Percentiles rank a stretch among this genome's conserved stretches.
phyloP scores from a whole-genome alignment of 1,140 invertebrate species.

The Drosophila bifasciata region DNA sequence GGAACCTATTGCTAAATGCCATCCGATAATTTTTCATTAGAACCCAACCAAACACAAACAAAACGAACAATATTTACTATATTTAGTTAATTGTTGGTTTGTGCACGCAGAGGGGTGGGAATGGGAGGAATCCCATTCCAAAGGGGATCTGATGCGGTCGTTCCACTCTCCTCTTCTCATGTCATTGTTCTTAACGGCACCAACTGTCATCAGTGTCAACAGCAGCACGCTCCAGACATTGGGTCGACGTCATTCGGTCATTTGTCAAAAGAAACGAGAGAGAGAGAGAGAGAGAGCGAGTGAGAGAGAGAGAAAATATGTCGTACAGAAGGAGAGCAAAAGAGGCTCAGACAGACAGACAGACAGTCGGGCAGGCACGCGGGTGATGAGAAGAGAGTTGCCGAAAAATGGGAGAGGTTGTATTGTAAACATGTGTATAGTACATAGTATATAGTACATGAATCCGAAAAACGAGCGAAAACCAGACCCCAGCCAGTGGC shows the following conservation, averaged over 20 bases:
- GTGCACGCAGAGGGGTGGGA: background rate
- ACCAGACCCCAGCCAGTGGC: slow-evolving; percentile 7
- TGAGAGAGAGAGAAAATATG: slow-evolving; percentile 8
- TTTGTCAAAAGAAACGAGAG: slow-evolving; percentile 36
- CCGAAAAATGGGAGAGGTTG: background rate
- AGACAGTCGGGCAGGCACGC: slow-evolving; percentile 10
- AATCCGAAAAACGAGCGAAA: slow-evolving; percentile 22
- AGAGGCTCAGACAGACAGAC: slow-evolving; percentile 27
- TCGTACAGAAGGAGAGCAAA: background rate
- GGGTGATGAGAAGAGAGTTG: background rate
- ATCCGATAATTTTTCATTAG: slow-evolving; percentile 47
- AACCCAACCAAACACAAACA: slow-evolving; percentile 19
- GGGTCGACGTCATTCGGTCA: slow-evolving; percentile 56
- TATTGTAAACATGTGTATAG: background rate
- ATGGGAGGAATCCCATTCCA: background rate
- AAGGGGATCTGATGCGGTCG: slow-evolving; percentile 13
- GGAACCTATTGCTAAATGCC: slow-evolving; percentile 33
- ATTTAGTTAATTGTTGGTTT: slow-evolving; percentile 37
- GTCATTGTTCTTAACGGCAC: slow-evolving; percentile 50
- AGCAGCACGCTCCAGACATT: slow-evolving; percentile 49
- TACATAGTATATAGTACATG: too few species aligned
- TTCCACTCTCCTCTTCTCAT: slow-evolving; percentile 18
- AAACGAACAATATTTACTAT: slow-evolving; percentile 37
- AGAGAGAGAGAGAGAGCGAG: slow-evolving; percentile 5
- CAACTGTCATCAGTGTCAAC: slow-evolving; percentile 56